phyloP scores from a whole-genome alignment of 2,113 vertebrate genomes.

The Pachypanchax playfairii region DNA sequence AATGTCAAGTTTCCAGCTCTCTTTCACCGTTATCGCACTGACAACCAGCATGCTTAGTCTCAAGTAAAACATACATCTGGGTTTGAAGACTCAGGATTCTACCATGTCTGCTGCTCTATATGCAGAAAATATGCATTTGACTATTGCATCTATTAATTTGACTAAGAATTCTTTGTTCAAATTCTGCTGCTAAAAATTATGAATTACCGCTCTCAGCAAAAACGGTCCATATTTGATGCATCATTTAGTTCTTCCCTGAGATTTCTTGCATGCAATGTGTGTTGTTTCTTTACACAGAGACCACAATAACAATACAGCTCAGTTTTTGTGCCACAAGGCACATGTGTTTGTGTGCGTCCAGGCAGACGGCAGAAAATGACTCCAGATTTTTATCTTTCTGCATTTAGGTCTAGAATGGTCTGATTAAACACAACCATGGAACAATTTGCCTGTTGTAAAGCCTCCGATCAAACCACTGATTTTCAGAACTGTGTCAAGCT shows the following conservation, averaged over 20 bases:
- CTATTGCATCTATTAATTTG: too few species aligned
- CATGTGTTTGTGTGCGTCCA: conserved; percentile 75
- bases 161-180: not conserved
- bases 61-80: conserved; percentile 34
- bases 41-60: conserved; percentile 20
- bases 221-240: conserved; percentile 11
- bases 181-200: not conserved
- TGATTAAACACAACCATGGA: conserved; percentile 77
- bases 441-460: conserved; percentile 71
- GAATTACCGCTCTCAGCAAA: conserved; percentile 11
- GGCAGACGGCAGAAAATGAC: conserved; percentile 81
- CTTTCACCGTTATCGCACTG: conserved; percentile 48
- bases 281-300: conserved; percentile 37
- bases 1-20: conserved; percentile 38
- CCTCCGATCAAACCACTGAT: conserved; percentile 69
- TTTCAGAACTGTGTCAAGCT: conserved; percentile 65
- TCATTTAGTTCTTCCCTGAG: conserved; percentile 40
- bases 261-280: conserved; percentile 37
- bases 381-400: conserved; percentile 75
- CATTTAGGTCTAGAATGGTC: conserved; percentile 72
- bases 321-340: conserved; percentile 68
- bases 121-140: not conserved
- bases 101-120: not conserved
- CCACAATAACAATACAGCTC: conserved; percentile 43
- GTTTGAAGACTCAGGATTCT: conserved; percentile 7